Conservation (phyloP, 2,797 vertebrate genomes). For the Leontopithecus rosalia region DNA sequence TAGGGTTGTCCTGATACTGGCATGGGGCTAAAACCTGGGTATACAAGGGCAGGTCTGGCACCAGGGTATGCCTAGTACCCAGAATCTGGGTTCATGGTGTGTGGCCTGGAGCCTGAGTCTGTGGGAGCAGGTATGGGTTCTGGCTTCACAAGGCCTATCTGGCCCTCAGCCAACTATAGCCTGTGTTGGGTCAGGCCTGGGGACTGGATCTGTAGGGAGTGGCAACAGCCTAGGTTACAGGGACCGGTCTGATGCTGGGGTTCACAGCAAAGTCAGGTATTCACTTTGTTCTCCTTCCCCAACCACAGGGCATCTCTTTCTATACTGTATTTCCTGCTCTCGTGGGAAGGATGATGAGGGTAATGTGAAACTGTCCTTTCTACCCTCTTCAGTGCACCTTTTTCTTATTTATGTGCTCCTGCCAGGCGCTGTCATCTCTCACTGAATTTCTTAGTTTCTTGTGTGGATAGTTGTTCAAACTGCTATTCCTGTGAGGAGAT, state of each 20-base stretch:
- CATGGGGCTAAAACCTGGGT: neutral
- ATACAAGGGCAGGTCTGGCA: neutral
- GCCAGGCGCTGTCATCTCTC: neutral
- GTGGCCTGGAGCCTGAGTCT: neutral
- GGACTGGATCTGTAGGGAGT: neutral
- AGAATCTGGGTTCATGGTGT: neutral
- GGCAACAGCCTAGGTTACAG: neutral
- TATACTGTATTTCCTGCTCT: neutral
- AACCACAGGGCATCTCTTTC: neutral
- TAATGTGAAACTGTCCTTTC: neutral
- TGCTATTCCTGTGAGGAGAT: neutral
- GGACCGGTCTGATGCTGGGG: neutral
- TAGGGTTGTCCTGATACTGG: neutral
- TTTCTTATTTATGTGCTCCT: neutral
- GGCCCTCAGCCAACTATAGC: neutral
- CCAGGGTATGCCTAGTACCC: neutral
- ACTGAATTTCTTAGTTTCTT: neutral
- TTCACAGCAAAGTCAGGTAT: neutral
- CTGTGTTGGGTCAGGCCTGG: neutral
- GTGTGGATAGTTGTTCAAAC: neutral
- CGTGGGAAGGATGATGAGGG: neutral
- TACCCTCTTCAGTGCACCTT: neutral
- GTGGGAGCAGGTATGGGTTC: neutral
- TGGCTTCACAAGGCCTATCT: neutral
- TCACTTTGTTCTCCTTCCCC: neutral